These are phyloP conservation scores for Eupithecia centaureata DNA, from an alignment of 2,888 invertebrate species.

Conservation along the genomic window DNA sequence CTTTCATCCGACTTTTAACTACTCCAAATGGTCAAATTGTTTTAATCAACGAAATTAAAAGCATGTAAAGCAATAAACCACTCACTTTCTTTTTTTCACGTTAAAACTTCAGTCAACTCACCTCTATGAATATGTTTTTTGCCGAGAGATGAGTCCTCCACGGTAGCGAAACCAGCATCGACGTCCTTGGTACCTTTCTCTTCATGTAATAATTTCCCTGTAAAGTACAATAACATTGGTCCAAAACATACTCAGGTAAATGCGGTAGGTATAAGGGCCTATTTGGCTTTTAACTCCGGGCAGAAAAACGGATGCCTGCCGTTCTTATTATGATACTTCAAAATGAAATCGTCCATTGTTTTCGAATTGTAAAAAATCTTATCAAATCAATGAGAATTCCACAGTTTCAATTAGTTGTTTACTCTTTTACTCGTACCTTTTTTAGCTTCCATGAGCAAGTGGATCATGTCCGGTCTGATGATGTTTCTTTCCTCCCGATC, in stretches of 20 bases:
- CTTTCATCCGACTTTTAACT: too few relatives aligned
- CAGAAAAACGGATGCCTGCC: background rate
- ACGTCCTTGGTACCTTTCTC: conserved; percentile 50
- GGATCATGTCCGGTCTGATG: conserved; percentile 80
- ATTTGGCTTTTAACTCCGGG: too few relatives aligned
- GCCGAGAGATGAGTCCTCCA: conserved; percentile 68
- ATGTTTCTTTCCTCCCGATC: conserved; percentile 64
- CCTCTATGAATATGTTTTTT: conserved; percentile 57
- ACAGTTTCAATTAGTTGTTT: background rate
- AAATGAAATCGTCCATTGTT: background rate
- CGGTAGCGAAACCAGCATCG: conserved; percentile 69
- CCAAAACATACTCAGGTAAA: too few relatives aligned
- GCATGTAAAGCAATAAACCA: too few relatives aligned
- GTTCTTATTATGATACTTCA: too few relatives aligned
- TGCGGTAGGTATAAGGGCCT: too few relatives aligned
- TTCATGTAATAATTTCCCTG: conserved; percentile 58
- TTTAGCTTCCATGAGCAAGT: conserved; percentile 81
- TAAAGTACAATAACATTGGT: background rate
- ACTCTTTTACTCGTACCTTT: conserved; percentile 56
- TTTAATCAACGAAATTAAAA: too few relatives aligned
- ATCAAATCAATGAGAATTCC: too few relatives aligned
- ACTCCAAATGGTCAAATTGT: too few relatives aligned
- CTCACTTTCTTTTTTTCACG: too few relatives aligned
- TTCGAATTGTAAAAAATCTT: too few relatives aligned
- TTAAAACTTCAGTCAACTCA: conserved; percentile 39